Evolutionary conservation across 2,113 vertebrate genomes (phyloP).

Genomic region (Scytalopus superciliaris): DNA sequence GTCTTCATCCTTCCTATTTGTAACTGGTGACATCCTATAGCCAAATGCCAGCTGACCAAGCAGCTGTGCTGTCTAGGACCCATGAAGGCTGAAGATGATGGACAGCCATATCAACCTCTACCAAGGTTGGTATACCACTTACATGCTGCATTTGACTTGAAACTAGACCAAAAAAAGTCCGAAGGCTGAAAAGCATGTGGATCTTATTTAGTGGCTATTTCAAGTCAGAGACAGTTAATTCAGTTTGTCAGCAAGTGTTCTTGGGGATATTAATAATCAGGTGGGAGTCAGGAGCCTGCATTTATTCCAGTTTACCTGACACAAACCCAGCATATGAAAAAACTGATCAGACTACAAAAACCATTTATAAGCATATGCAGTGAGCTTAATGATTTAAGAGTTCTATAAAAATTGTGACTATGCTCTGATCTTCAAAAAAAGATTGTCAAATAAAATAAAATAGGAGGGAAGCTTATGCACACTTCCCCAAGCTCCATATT

Average conservation of each 20-base stretch:
- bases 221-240: neutral
- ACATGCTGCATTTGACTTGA: neutral
- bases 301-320: conserved; percentile 45
- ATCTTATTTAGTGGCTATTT: neutral
- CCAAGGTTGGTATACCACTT: neutral
- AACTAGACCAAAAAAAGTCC: neutral
- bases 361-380: neutral
- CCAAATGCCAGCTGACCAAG: neutral
- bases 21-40: neutral
- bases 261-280: neutral
- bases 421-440: conserved; percentile 61
- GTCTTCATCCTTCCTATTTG: neutral
- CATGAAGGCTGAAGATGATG: neutral
- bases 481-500: conserved; percentile 40
- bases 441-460: conserved; percentile 43
- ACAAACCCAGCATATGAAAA: conserved; percentile 27
- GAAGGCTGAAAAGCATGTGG: neutral
- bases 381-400: conserved; percentile 29
- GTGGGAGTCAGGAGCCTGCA: neutral
- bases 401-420: conserved; percentile 42
- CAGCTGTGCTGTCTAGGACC: neutral
- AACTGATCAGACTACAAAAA: conserved; percentile 31
- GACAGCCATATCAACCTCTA: neutral
- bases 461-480: conserved; percentile 45
- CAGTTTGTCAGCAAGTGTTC: neutral